Conservation (phyloP, 2,113 vertebrate genomes). For the Eulacestoma nigropectus region DNA sequence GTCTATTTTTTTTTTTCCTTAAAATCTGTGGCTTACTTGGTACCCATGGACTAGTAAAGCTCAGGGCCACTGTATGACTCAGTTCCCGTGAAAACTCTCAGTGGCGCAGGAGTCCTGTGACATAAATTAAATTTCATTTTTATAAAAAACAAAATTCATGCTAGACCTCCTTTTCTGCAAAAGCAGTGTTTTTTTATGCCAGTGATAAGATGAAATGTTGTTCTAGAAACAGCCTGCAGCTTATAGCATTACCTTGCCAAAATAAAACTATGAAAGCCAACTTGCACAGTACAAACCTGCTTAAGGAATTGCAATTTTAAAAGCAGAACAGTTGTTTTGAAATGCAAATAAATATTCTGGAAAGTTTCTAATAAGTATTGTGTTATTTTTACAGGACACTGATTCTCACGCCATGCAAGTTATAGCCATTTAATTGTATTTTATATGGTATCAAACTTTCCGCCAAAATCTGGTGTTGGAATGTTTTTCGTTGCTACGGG, state of each 20-base stretch:
- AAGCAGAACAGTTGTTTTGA: slow-evolving; percentile 16
- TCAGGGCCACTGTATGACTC: not conserved
- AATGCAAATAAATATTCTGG: slow-evolving; percentile 28
- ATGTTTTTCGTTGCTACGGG: slow-evolving; percentile 40
- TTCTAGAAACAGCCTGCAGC: not conserved
- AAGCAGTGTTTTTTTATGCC: not conserved
- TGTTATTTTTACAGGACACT: slow-evolving; percentile 33
- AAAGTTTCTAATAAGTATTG: slow-evolving; percentile 11
- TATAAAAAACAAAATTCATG: not conserved
- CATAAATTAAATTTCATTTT: not conserved
- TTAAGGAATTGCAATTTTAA: not conserved
- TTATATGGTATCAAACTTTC: slow-evolving; percentile 40
- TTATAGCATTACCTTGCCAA: not conserved
- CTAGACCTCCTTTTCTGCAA: not conserved
- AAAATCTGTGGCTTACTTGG: not conserved
- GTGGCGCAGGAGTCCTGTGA: not conserved
- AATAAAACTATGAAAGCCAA: not conserved
- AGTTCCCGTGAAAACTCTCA: not conserved
- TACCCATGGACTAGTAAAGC: not conserved
- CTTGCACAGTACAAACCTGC: not conserved
- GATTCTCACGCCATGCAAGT: slow-evolving; percentile 37
- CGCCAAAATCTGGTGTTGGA: slow-evolving; percentile 49
- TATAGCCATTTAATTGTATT: slow-evolving; percentile 51
- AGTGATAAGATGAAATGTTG: not conserved
- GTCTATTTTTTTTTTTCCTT: not conserved